Base-by-base conservation (phyloP, 2,113 vertebrate species). In the Merops nubicus region DNA sequence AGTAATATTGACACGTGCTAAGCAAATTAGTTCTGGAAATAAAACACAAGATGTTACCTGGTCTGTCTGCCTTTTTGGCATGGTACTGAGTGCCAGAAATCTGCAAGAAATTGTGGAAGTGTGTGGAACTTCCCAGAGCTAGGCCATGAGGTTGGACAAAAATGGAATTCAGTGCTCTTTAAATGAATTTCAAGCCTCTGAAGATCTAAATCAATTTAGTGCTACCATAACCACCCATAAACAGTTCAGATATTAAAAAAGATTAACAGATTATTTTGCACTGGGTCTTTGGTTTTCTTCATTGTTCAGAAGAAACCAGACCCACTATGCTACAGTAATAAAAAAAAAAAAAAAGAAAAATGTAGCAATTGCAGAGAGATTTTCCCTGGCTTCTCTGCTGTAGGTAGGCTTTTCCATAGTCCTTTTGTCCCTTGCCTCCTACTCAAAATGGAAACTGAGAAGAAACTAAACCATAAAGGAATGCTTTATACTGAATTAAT, bases 1-100 rank as follows among this genome's bases (percentile, higher is more conserved):
- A 28, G 92, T 93, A 83, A 86, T 45, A 65, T 89, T 96, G 54
- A 62, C 53, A 89, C 31, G 69, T 56, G 62, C 48, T 88, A 95
- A 94, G 88, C 85, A 87, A 74, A 91, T 68, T 69, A 40, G 25
- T 94, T 89, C 38, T 91, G 69, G 33, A 89, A 88, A 68, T 82
- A 51, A 3, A 93, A 36, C 56, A 47, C 31, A 65, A 56, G 65
- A 43, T 60, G 31, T 69, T 82, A 70, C 47, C 69, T 82, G 38
- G 5, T 76, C 45, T 88, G 0, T 59, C 50, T 89, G 62, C 50
- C 29, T 70, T 91, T 48, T 87, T 63, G 28, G 22, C 5, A 0
- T 45, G 22, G 5, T 81, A 53, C 22, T 75, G 14, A 78, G 48
- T n/a, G 43, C 23, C 73, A 72, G 47, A 67, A 36, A 64, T 91